Percentiles rank a stretch among this genome's conserved stretches.
Evolutionary conservation across 2,797 vertebrate genomes (phyloP).

Genomic region (Urocyon cinereoargenteus): DNA sequence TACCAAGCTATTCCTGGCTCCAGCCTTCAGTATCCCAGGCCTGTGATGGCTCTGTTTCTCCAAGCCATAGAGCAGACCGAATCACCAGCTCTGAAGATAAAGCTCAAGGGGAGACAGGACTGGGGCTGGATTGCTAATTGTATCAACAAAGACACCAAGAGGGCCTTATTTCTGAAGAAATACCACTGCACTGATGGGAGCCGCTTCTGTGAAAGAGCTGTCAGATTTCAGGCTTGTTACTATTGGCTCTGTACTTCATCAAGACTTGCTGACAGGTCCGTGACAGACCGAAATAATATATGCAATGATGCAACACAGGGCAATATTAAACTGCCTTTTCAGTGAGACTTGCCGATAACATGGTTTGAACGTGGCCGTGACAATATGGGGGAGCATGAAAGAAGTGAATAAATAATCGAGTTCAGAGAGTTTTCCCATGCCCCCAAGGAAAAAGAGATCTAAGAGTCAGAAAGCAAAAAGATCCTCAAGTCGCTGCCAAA

Average conservation of each 20-base stretch:
- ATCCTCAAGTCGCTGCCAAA: background rate
- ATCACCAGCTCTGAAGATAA: conserved; percentile 53
- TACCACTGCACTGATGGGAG: background rate
- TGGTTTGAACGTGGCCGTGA: conserved; percentile 48
- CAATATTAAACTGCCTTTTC: conserved; percentile 72
- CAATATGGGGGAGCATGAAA: conserved; percentile 41
- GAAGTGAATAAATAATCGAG: conserved; percentile 54
- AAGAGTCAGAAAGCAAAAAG: conserved; percentile 50
- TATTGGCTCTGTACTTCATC: conserved; percentile 76
- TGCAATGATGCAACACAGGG: conserved; percentile 58
- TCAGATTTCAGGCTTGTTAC: conserved; percentile 65
- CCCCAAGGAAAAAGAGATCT: conserved; percentile 32
- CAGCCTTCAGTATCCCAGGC: conserved; percentile 2
- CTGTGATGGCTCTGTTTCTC: conserved; percentile 17
- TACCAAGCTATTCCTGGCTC: conserved; percentile 70
- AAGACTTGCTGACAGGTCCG: conserved; percentile 72
- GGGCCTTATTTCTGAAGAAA: conserved; percentile 69
- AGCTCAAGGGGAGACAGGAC: background rate
- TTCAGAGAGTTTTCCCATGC: conserved; percentile 57
- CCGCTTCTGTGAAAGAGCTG: conserved; percentile 40
- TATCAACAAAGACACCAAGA: conserved; percentile 67
- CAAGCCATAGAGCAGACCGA: background rate
- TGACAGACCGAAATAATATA: conserved; percentile 75
- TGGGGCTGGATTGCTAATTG: conserved; percentile 43
- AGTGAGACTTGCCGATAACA: conserved; percentile 60